Evolutionary conservation across 1,140 invertebrate species (phyloP), one percentile per base, ranked within the genome.

Genomic region (Tenebrio molitor): DNA sequence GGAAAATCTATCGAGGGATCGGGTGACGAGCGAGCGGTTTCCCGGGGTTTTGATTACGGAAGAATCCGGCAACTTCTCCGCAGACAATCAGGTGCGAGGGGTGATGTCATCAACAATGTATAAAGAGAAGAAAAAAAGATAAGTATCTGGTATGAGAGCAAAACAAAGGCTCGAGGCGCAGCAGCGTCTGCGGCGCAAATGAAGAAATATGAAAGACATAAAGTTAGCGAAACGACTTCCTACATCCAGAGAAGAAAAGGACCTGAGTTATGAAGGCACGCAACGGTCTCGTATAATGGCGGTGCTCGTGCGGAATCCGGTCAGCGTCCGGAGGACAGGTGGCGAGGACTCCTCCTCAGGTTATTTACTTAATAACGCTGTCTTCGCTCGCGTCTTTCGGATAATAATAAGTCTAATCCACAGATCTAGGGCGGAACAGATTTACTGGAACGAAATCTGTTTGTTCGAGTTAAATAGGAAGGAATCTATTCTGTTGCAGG

Each of bases 191-290:
- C 39, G 67, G 46, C 58, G 67, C 29, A 77, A 77, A 77, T 77
- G 74, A 77, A 76, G 76, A 77, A 77, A 77, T 77, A 77, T 77
- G 64, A 76, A 73, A 69, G 76, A 77, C 76, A 77, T 77, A 77
- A 77, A 77, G 71, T 77, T 71, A 73, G 50, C 46, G 69, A 58
- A 77, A 77, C 69, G 74, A 77, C 76, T 77, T 77, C 72, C 74
- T 75, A 69, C 74, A 46, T 16, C 53, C 39, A 17, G 65, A 73
- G 46, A 73, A 69, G 39, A 73, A 62, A 68, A 44, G 63, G 64
- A 44, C 65, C 65, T 76, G 74, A 76, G 66, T 71, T 76, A 76
- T 74, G 69, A 69, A 73, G 73, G 66, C 70, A 76, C 72, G 72
- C 71, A 66, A 69, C 44, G 69, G 63, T 46, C 68, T 50, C 69